Conservation (phyloP, 2,888 invertebrate genomes). For the Hecatera dysodea region DNA sequence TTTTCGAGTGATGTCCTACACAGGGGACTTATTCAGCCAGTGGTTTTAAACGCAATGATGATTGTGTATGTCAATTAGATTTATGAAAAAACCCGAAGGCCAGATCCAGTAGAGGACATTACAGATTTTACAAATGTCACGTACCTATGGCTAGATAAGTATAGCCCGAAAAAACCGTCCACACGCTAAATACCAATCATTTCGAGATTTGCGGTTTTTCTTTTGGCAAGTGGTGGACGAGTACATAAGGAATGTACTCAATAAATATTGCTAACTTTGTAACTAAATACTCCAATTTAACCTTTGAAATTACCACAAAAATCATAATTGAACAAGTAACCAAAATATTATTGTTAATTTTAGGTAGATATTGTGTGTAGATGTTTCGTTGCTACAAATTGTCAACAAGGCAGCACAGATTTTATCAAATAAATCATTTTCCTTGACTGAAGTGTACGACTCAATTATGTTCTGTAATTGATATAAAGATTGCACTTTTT, state of each 20-base stretch:
- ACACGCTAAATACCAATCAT: slow-evolving; percentile 14
- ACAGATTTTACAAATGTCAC: not conserved
- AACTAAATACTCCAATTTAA: slow-evolving; percentile 30
- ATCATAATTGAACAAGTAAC: not conserved
- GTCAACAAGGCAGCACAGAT: not conserved
- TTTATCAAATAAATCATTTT: slow-evolving; percentile 49
- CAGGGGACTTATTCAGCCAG: not conserved
- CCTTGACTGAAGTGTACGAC: slow-evolving; percentile 13
- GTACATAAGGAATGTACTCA: slow-evolving; percentile 17
- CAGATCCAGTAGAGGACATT: not conserved
- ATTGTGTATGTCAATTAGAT: not conserved
- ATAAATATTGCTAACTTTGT: slow-evolving; percentile 26
- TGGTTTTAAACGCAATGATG: not conserved
- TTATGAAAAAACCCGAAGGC: not conserved
- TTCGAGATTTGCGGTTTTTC: slow-evolving; percentile 1
- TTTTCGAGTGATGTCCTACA: not conserved
- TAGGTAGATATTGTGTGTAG: not conserved
- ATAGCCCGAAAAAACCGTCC: slow-evolving; percentile 14
- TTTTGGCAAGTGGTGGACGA: slow-evolving; percentile 15
- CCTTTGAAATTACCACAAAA: not conserved
- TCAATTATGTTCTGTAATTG: slow-evolving; percentile 47
- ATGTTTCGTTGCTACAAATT: not conserved
- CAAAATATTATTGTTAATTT: not conserved
- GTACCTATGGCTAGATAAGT: not conserved
- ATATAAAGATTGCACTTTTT: slow-evolving; percentile 28